A percentile compares a stretch with the other conserved stretches of the same genome.
These are phyloP conservation scores for Sepiola atlantica DNA, from an alignment of 2,888 invertebrate genomes.

Conservation along the genomic window DNA sequence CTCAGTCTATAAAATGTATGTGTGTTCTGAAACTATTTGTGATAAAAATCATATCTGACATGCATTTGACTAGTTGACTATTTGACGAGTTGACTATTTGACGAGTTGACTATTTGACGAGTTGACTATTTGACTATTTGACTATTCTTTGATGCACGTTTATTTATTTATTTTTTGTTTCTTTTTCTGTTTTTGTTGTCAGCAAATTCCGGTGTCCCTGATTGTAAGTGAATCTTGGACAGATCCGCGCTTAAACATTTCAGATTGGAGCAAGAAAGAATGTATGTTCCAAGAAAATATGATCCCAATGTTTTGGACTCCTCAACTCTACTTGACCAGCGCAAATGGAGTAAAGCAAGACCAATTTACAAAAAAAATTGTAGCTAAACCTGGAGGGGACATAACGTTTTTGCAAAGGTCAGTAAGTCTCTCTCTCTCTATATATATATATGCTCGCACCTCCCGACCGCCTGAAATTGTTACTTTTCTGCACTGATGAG, in stretches of 20 bases:
- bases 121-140: too few relatives aligned
- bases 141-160: too few relatives aligned
- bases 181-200: not conserved
- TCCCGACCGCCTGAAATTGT: not conserved
- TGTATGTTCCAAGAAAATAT: not conserved
- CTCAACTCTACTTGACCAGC: not conserved
- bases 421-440: not conserved
- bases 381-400: not conserved
- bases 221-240: constrained; percentile 20
- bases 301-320: not conserved
- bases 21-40: too few relatives aligned
- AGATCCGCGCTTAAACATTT: not conserved
- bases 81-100: too few relatives aligned
- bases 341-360: not conserved
- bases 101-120: too few relatives aligned
- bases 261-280: not conserved
- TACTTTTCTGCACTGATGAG: too few relatives aligned
- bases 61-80: too few relatives aligned
- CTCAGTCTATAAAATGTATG: too few relatives aligned
- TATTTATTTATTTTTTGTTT: too few relatives aligned
- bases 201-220: not conserved
- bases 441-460: not conserved
- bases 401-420: not conserved
- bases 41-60: too few relatives aligned
- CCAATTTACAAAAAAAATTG: not conserved